A percentile compares a stretch with the other conserved stretches of the same genome.
Evolutionary conservation across 2,888 invertebrate genomes (phyloP).

Genomic region (Saturnia japonica): DNA sequence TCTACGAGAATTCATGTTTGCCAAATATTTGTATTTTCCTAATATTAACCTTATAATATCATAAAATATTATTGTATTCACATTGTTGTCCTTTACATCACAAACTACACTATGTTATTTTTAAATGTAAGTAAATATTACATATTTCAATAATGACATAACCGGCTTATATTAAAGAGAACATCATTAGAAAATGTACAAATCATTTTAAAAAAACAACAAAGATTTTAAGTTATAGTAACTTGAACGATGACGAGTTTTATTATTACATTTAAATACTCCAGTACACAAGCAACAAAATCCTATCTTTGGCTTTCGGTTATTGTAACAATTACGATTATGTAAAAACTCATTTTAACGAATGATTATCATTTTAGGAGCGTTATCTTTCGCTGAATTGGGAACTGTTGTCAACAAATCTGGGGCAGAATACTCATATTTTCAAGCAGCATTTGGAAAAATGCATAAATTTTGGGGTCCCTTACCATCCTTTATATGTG

Average conservation of each 20-base stretch:
- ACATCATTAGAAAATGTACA: not conserved
- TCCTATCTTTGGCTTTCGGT: not conserved
- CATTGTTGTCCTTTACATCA: too few relatives aligned
- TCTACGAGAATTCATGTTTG: not conserved
- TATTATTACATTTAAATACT: not conserved
- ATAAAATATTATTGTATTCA: too few relatives aligned
- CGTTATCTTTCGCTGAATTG: conserved; percentile 90
- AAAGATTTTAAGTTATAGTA: not conserved
- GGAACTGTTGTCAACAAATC: conserved; percentile 90
- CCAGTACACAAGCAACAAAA: not conserved
- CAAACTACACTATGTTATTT: too few relatives aligned
- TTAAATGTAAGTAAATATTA: too few relatives aligned
- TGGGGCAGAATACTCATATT: conserved; percentile 91
- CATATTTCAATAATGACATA: not conserved
- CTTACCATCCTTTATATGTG: conserved; percentile 87
- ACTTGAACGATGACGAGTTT: not conserved
- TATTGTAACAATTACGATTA: not conserved
- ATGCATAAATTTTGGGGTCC: conserved; percentile 87
- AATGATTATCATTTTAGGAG: conserved; percentile 77
- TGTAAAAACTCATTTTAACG: not conserved
- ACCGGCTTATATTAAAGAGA: not conserved
- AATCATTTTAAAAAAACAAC: not conserved
- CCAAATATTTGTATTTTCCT: not conserved
- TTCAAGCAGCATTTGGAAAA: conserved; percentile 87
- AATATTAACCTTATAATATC: too few relatives aligned